A percentile compares a stretch with the other conserved stretches of the same genome.
phyloP scores from a whole-genome alignment of 2,888 invertebrate species.

The Euzophera pinguis region DNA sequence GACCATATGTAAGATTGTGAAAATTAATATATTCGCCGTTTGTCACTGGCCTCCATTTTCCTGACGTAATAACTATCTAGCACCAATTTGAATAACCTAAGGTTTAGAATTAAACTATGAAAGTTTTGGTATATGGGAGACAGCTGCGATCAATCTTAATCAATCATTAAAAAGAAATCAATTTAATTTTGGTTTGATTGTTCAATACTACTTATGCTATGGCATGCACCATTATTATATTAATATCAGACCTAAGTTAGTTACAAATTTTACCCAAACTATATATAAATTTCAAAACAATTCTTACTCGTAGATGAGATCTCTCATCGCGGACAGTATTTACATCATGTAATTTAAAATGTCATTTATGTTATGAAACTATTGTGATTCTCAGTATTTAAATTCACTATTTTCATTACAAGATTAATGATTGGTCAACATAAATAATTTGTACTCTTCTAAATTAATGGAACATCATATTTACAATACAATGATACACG shows the following conservation, averaged over 20 bases:
- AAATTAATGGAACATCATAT: conserved; percentile 67
- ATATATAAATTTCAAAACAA: conserved; percentile 24
- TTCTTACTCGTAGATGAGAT: neutral
- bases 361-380: conserved; percentile 8
- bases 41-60: conserved; percentile 28
- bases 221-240: conserved; percentile 65
- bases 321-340: conserved; percentile 15
- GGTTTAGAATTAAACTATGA: conserved; percentile 26
- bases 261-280: conserved; percentile 38
- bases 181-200: conserved; percentile 27
- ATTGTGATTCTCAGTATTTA: neutral
- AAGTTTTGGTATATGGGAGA: conserved; percentile 20
- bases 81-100: conserved; percentile 60
- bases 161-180: conserved; percentile 19
- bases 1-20: too few relatives aligned
- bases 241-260: conserved; percentile 58
- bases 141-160: conserved; percentile 25
- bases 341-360: conserved; percentile 17
- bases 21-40: neutral
- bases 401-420: neutral
- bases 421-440: conserved; percentile 34
- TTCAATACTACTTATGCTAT: conserved; percentile 65
- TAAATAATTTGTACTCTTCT: conserved; percentile 76
- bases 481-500: conserved; percentile 63
- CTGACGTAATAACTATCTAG: conserved; percentile 52